Evolutionary conservation across 64 coral and sea anemone species (phyloP), one percentile per base, ranked within the genome.

Genomic region (Montipora efflorescens): DNA sequence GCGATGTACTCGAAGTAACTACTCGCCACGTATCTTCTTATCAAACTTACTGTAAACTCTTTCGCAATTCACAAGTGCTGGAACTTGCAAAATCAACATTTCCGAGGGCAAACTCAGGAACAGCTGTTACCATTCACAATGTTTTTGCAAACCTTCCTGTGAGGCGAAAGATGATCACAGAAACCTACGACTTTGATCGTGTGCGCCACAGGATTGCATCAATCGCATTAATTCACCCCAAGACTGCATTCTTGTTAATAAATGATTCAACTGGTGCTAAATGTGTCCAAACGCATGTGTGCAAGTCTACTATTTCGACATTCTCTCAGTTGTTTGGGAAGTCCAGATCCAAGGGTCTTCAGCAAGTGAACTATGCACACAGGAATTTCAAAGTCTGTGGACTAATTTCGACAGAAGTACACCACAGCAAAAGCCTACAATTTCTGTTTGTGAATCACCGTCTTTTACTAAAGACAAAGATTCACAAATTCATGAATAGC

Each of bases 321-420:
- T 96, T 99, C 55, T 90, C 95, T n/a, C 98, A 99, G 85, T 52
- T 99, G 55, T 99, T 92, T 94, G 98, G 98, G 70, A 96, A 80
- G 73, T 77, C 59, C 46, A 96, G 94, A 79, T 92, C 95, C 43
- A 99, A 96, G 79, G 78, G 89, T 61, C 75, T 99, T 28, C 89
- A 88, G 36, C 78, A 88, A 75, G 69, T 99, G 10, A 12, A 12
- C 47, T 82, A 79, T 53, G 76, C 94, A 36, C 19, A 88, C n/a
- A 66, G 62, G 4, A 46, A 91, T 57, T 96, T 96, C 22, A 93
- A 82, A 71, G 11, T 96, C 0, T 74, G 75, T 51, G 98, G 98
- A 14, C 90, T 80, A 48, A 90, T 99, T 87, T 92, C 85, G 46
- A 66, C 96, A 20, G 83, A 96, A 16, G 59, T 89, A 47, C 92